A percentile compares a stretch with the other conserved stretches of the same genome.
phyloP scores from a whole-genome alignment of 2,113 vertebrate species.

The Pantherophis guttatus region DNA sequence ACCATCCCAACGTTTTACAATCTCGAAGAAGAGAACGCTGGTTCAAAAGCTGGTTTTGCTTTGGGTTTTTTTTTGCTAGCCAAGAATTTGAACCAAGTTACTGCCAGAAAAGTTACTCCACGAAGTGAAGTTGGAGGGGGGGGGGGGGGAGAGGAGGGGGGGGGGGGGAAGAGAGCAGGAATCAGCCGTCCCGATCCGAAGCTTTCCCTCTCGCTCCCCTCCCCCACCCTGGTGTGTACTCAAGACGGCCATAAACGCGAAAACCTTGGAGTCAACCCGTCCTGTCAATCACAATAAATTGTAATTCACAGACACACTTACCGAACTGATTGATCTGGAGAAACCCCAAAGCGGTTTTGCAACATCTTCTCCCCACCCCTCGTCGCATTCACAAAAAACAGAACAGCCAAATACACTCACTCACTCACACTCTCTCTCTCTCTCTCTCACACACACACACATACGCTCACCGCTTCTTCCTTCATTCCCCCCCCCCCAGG shows the following conservation, averaged over 20 bases:
- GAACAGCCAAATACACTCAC: neutral
- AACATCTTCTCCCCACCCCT: neutral
- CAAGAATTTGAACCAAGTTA: slow-evolving; percentile 15
- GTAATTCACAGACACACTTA: slow-evolving; percentile 13
- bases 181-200: neutral
- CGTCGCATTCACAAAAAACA: neutral
- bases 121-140: neutral
- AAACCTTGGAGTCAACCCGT: neutral
- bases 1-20: neutral
- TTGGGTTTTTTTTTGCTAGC: neutral
- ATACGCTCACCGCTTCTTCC: neutral
- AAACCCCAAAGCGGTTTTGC: slow-evolving; percentile 13
- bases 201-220: neutral
- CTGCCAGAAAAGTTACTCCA: slow-evolving; percentile 11
- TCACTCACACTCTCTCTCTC: neutral
- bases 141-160: rapidly evolving
- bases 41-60: neutral
- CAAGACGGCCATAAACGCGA: slow-evolving; percentile 5
- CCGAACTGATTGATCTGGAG: slow-evolving; percentile 17
- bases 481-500: neutral
- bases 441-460: neutral
- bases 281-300: slow-evolving; percentile 28
- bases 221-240: neutral
- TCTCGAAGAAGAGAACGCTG: neutral
- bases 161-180: no score